Conservation (phyloP, 2,113 vertebrate genomes). For the Clupea harengus region DNA sequence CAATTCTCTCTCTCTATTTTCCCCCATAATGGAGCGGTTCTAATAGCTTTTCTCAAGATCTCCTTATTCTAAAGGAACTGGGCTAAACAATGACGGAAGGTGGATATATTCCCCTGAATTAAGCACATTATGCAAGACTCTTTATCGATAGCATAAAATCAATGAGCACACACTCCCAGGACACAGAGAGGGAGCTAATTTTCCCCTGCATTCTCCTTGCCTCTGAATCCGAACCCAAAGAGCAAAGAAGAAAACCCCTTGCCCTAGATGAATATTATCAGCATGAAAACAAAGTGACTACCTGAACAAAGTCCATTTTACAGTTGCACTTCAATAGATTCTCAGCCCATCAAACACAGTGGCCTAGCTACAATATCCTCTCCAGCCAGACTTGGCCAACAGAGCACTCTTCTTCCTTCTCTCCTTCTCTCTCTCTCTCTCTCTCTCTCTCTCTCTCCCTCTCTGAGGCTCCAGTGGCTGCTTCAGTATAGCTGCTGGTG, state of each 20-base stretch:
- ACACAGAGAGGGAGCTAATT: conserved; percentile 63
- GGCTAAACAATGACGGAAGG: conserved; percentile 60
- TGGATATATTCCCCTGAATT: conserved; percentile 58
- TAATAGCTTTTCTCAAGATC: conserved; percentile 24
- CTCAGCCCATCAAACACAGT: conserved; percentile 51
- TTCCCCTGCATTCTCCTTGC: conserved; percentile 71
- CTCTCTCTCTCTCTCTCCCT: background rate
- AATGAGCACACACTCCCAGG: conserved; percentile 56
- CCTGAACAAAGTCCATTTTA: conserved; percentile 82
- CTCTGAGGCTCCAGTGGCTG: background rate
- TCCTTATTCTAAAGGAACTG: conserved; percentile 24
- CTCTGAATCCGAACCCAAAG: conserved; percentile 76
- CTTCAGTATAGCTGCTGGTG: background rate
- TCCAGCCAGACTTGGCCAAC: conserved; percentile 40
- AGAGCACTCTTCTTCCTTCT: background rate
- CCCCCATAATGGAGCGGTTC: background rate
- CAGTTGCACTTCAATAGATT: conserved; percentile 77
- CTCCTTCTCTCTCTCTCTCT: background rate
- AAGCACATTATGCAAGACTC: conserved; percentile 65
- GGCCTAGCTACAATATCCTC: conserved; percentile 36
- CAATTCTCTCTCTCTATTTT: background rate
- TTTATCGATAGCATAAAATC: conserved; percentile 76
- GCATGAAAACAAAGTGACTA: conserved; percentile 84
- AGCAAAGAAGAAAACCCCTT: conserved; percentile 62
- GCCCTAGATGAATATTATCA: conserved; percentile 75